These are phyloP conservation scores for Pantherophis guttatus DNA, from an alignment of 2,113 vertebrate genomes.

Conservation along the genomic window DNA sequence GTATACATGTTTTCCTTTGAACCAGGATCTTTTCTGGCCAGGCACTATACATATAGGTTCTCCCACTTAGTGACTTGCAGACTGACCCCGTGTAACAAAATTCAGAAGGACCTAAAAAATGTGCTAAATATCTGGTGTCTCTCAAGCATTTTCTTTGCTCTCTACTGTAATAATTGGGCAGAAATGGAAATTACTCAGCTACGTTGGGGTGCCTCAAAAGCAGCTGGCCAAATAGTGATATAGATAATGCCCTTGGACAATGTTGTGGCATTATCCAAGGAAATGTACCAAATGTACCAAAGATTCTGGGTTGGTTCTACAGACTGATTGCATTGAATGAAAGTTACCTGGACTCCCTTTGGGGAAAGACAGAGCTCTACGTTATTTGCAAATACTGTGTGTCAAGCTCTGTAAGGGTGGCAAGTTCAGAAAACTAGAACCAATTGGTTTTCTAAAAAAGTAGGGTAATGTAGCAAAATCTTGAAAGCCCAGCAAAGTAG, in stretches of 20 bases:
- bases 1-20: conserved; percentile 1
- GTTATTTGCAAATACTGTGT: not conserved
- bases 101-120: not conserved
- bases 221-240: not conserved
- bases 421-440: not conserved
- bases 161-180: not conserved
- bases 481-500: not conserved
- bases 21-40: conserved; percentile 3
- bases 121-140: not conserved
- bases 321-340: not conserved
- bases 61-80: not conserved
- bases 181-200: not conserved
- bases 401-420: not conserved
- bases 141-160: not conserved
- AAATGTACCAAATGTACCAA: too few species aligned
- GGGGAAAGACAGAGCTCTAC: not conserved
- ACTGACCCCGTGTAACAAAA: not conserved
- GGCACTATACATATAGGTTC: not conserved
- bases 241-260: not conserved
- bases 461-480: not conserved
- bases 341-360: not conserved
- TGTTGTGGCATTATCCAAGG: not conserved
- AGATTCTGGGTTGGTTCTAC: not conserved
- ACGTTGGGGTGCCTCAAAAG: not conserved
- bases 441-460: not conserved